phyloP scores from a whole-genome alignment of 2,888 invertebrate genomes.

The Candidula unifasciata region DNA sequence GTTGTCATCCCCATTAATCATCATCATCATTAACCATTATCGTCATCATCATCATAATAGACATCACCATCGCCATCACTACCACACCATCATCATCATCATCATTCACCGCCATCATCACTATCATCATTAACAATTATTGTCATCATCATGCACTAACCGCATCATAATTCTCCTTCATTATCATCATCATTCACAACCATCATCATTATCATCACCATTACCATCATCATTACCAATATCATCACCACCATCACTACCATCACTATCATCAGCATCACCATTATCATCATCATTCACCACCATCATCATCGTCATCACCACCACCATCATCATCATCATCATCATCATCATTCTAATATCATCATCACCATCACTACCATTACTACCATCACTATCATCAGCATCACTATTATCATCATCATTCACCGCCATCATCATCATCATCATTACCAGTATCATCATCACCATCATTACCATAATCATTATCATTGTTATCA shows the following conservation, averaged over 20 bases:
- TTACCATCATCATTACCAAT: conserved; percentile 18
- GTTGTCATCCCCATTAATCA: background rate
- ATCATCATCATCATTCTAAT: conserved; percentile 18
- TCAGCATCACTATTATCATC: background rate
- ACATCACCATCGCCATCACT: conserved; percentile 1
- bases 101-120: background rate
- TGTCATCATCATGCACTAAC: conserved; percentile 7
- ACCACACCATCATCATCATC: background rate
- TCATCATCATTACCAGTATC: conserved; percentile 27
- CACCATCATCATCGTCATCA: conserved; percentile 1
- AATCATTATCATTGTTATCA: conserved; percentile 27
- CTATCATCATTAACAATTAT: background rate
- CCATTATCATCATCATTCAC: background rate
- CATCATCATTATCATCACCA: conserved; percentile 36
- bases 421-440: conserved; percentile 19
- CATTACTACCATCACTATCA: background rate
- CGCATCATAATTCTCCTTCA: conserved; percentile 18
- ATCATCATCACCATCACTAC: background rate
- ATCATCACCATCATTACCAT: conserved; percentile 37
- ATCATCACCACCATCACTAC: no score
- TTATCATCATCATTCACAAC: conserved; percentile 37
- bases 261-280: background rate
- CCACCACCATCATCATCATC: background rate
- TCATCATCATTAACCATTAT: background rate
- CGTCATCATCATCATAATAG: background rate